phyloP scores from a whole-genome alignment of 1,140 invertebrate species.

The Ooceraea biroi region DNA sequence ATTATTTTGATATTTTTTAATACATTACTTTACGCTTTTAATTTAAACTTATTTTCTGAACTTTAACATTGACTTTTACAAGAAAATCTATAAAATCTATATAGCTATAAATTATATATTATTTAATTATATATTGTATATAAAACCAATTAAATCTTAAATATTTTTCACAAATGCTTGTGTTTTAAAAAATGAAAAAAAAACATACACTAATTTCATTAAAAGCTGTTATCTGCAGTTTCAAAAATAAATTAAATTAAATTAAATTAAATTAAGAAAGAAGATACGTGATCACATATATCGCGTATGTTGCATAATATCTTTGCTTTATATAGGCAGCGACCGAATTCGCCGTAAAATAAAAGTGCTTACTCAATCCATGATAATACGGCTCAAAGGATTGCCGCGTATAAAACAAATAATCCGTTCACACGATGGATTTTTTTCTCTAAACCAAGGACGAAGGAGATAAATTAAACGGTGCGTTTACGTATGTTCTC shows the following conservation, averaged over 20 bases:
- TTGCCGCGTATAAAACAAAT: conserved; percentile 1
- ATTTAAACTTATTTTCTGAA: not conserved
- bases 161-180: too few relatives aligned
- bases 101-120: too few relatives aligned
- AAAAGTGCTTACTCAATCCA: not conserved
- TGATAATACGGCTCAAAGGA: conserved; percentile 9
- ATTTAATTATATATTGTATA: not conserved
- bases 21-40: too few relatives aligned
- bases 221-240: too few relatives aligned
- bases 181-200: too few relatives aligned
- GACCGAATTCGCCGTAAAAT: not conserved
- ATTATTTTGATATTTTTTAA: conserved; percentile 3
- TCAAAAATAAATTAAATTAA: too few relatives aligned
- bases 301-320: not conserved
- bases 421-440: not conserved
- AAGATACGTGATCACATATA: not conserved
- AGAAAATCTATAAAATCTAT: conserved; percentile 8
- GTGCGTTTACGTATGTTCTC: not conserved
- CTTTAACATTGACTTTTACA: not conserved
- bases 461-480: conserved; percentile 33
- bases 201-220: too few relatives aligned
- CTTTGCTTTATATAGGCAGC: not conserved
- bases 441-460: not conserved
- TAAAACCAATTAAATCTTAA: conserved; percentile 2
- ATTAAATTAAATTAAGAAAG: too few relatives aligned